Conservation (phyloP, 2,113 vertebrate genomes). For the Marmota flaviventris region DNA sequence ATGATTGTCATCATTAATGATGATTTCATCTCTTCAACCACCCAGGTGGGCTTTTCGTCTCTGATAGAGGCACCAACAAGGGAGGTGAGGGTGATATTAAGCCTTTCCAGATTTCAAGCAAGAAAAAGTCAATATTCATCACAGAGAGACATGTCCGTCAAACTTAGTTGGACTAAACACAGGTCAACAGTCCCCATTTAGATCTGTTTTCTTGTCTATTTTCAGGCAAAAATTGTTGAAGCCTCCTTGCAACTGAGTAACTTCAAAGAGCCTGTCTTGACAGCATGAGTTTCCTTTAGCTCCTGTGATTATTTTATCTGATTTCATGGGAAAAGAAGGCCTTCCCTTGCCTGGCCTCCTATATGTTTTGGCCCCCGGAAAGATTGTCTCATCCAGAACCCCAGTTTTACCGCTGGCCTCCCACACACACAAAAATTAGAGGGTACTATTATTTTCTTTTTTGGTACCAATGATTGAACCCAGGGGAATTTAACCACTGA, state of each 20-base stretch:
- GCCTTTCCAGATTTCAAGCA: too few species aligned
- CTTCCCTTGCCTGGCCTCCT: background rate
- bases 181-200: background rate
- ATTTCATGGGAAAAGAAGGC: background rate
- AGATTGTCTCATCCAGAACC: background rate
- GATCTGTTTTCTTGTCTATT: background rate
- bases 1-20: background rate
- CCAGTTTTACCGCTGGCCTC: background rate
- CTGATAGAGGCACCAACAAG: background rate
- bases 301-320: background rate
- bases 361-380: background rate
- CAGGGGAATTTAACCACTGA: too few species aligned
- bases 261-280: background rate
- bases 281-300: background rate
- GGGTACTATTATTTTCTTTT: too few species aligned
- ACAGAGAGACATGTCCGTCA: background rate
- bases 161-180: background rate
- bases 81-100: background rate
- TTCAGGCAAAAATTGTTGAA: background rate
- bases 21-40: background rate
- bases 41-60: background rate
- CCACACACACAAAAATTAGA: background rate
- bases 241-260: background rate
- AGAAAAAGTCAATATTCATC: background rate
- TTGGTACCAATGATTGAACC: too few species aligned